Base-by-base conservation (phyloP, 2,797 vertebrate species). In the Monodelphis domestica region DNA sequence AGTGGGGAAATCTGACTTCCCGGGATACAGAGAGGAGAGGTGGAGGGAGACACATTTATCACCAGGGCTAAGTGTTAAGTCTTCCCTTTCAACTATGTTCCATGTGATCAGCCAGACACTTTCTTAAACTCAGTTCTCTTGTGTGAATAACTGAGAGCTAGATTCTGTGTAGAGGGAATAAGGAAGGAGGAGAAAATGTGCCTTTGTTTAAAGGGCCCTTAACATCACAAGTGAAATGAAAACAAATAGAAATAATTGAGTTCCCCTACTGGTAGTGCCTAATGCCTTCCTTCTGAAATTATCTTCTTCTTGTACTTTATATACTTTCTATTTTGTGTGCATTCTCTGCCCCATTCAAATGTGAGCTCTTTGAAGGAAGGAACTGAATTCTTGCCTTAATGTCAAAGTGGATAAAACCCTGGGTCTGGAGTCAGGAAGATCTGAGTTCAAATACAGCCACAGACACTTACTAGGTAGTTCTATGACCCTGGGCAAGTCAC, bases 161-260 rank as follows among this genome's bases (percentile, higher is more conserved):
- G 90, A 90, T 91, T 90, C 93, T 63, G 11, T 59, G 53, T 9
- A 12, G 54, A 93, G 87, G 57, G 38, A 91, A 56, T 54, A 14
- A 50, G 38, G 70, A 84, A 78, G 63, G 17, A 50, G 38, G 21
- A 84, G 70, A 50, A 84, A 84, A 45, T 50, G 38, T 38, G 38
- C 21, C 21, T 84, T 84, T 84, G 21, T 84, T 84, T 84, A 45
- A 84, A 21, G 70, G 70, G 33, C 1, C 26, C 38, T 78, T 45
- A 78, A 45, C 45, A 6, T 78, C 38, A 45, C 38, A 78, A 78
- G 38, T 78, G 70, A 78, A 78, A 26, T 78, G 21, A 78, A 45
- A 50, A 84, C 70, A 84, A 84, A 70, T 50, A 84, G 70, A 45
- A 84, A 50, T 84, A 84, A 84, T 12, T 84, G 70, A 50, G 38